phyloP scores from a whole-genome alignment of 2,888 invertebrate genomes.

The Mystacides longicornis region DNA sequence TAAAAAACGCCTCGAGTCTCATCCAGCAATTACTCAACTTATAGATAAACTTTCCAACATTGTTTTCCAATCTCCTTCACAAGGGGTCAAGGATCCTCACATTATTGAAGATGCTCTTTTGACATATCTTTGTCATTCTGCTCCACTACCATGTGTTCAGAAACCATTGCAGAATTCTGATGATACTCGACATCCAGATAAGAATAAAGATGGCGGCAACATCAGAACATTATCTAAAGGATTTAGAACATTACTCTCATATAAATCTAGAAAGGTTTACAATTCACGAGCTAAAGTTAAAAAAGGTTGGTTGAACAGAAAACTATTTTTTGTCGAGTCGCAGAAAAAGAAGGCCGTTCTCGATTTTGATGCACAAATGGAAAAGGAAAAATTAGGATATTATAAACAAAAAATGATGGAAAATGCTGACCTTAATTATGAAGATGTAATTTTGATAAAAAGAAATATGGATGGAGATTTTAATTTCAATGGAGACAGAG shows the following conservation, averaged over 20 bases:
- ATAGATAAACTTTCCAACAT: conserved; percentile 58
- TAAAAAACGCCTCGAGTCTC: conserved; percentile 59
- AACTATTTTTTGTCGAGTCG: neutral
- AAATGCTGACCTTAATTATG: conserved; percentile 39
- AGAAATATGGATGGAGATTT: conserved; percentile 48
- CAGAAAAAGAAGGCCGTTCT: conserved; percentile 35
- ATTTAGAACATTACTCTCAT: conserved; percentile 10
- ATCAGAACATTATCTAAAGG: conserved; percentile 10
- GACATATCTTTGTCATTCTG: conserved; percentile 79
- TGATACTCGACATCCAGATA: neutral
- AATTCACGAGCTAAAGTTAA: neutral
- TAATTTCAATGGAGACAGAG: conserved; percentile 35
- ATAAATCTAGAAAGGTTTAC: neutral
- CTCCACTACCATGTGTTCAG: conserved; percentile 66
- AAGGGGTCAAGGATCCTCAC: conserved; percentile 60
- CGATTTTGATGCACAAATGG: conserved; percentile 49
- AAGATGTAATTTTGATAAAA: conserved; percentile 45
- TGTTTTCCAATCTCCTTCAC: conserved; percentile 62
- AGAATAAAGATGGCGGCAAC: conserved; percentile 2
- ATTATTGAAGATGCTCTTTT: conserved; percentile 73
- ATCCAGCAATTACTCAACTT: conserved; percentile 65
- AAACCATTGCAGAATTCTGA: conserved; percentile 28
- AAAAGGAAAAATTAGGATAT: conserved; percentile 43
- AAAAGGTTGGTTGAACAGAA: neutral
- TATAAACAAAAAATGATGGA: conserved; percentile 42